These are phyloP conservation scores for Synergus umbraculus DNA, from an alignment of 2,888 invertebrate species.

Conservation along the genomic window DNA sequence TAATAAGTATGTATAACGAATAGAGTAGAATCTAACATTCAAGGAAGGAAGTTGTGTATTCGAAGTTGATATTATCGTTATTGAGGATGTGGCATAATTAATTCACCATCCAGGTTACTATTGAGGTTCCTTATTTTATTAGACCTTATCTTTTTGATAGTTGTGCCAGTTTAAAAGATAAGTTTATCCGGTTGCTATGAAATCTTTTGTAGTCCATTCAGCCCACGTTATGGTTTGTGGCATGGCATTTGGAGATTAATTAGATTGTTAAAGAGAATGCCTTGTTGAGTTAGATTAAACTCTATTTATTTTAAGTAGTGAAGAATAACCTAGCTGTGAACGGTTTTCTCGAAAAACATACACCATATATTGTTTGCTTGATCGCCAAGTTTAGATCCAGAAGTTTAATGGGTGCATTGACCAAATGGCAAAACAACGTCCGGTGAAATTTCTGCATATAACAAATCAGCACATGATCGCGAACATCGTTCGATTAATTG, in stretches of 20 bases:
- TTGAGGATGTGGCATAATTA: background rate
- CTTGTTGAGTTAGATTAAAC: background rate
- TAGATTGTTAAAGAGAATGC: no score
- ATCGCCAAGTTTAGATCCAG: conserved; percentile 19
- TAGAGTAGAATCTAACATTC: conserved; percentile 14
- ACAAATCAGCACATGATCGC: background rate
- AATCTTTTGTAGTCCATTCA: background rate
- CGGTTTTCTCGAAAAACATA: conserved; percentile 6
- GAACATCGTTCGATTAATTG: background rate
- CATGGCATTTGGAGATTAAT: background rate
- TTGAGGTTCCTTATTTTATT: background rate
- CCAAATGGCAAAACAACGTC: background rate
- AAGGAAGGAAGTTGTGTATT: background rate
- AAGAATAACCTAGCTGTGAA: background rate
- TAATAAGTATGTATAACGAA: background rate
- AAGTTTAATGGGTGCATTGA: conserved; percentile 27
- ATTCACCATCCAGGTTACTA: background rate
- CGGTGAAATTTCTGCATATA: conserved; percentile 10
- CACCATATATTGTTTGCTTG: background rate
- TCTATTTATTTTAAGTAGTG: background rate
- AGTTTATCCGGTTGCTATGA: background rate
- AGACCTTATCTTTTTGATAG: background rate
- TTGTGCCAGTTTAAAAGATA: background rate
- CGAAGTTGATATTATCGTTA: conserved; percentile 1
- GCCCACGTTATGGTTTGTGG: no score